Percentiles rank a stretch among this genome's conserved stretches.
Conservation (phyloP, 2,113 vertebrate species). For the Carettochelys insculpta region DNA sequence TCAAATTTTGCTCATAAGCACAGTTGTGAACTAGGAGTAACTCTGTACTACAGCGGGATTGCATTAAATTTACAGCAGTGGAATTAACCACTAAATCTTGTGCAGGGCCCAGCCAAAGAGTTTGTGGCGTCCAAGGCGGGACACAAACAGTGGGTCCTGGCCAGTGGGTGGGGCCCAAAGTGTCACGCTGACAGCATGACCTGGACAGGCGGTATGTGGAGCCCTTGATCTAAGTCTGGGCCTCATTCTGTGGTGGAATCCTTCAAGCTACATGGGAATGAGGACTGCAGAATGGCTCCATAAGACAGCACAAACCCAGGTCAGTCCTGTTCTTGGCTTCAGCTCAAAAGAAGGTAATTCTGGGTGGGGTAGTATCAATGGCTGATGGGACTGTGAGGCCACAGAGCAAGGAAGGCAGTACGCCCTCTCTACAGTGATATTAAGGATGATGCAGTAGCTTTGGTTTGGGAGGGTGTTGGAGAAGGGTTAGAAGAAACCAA, state of each 20-base stretch:
- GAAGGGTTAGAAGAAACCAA: neutral
- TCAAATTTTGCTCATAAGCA: neutral
- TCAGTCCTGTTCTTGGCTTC: accelerated
- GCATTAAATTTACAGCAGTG: neutral
- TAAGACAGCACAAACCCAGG: neutral
- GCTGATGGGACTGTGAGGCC: neutral
- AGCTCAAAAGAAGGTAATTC: neutral
- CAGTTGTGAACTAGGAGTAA: neutral
- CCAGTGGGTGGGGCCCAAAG: too few relatives aligned
- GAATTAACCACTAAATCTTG: neutral
- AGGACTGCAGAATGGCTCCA: too few relatives aligned
- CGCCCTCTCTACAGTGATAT: neutral
- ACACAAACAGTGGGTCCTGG: too few relatives aligned
- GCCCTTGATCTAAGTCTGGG: too few relatives aligned
- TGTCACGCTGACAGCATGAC: too few relatives aligned
- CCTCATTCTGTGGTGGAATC: too few relatives aligned
- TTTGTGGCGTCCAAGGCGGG: too few relatives aligned
- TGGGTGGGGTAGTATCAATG: neutral
- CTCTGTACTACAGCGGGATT: neutral
- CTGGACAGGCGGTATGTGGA: too few relatives aligned
- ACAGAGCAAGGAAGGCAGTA: neutral
- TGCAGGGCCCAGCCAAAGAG: too few relatives aligned
- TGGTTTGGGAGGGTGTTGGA: neutral
- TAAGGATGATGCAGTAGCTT: neutral
- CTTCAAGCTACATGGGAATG: neutral